Percentiles rank a stretch among this genome's conserved stretches.
phyloP scores from a whole-genome alignment of 1,140 invertebrate species.

The Acarapis woodi region DNA sequence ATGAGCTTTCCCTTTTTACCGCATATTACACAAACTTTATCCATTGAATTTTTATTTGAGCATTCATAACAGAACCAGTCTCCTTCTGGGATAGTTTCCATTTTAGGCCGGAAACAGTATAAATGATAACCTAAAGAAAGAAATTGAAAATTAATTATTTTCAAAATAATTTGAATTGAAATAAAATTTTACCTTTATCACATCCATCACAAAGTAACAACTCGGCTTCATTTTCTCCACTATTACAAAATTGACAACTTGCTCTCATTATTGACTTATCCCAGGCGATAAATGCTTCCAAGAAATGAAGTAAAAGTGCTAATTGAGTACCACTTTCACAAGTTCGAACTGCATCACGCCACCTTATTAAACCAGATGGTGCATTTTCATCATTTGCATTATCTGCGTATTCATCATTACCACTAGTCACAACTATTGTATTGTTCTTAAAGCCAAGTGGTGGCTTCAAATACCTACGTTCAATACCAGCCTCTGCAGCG shows the following conservation, averaged over 20 bases:
- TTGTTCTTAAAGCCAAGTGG: slow-evolving; percentile 31
- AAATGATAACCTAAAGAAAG: slow-evolving; percentile 95
- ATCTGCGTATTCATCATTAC: slow-evolving; percentile 7
- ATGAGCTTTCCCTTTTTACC: slow-evolving; percentile 33
- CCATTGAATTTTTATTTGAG: slow-evolving; percentile 42
- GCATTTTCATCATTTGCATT: slow-evolving; percentile 12
- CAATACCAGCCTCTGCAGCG: slow-evolving; percentile 57
- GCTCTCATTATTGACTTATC: slow-evolving; percentile 98
- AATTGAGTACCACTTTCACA: slow-evolving; percentile 47
- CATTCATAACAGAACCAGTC: slow-evolving; percentile 94
- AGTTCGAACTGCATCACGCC: slow-evolving; percentile 55
- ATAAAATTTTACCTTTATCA: too few relatives aligned
- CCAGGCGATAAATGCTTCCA: slow-evolving; percentile 78
- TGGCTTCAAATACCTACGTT: slow-evolving; percentile 69
- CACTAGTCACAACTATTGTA: neutral
- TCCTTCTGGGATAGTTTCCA: slow-evolving; percentile 79
- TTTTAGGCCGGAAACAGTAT: slow-evolving; percentile 87
- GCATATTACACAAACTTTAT: slow-evolving; percentile 38
- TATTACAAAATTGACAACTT: slow-evolving; percentile 84
- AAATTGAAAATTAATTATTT: too few relatives aligned
- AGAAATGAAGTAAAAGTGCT: slow-evolving; percentile 56
- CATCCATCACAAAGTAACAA: slow-evolving; percentile 80
- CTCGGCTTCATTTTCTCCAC: slow-evolving; percentile 82
- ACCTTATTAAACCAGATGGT: slow-evolving; percentile 32
- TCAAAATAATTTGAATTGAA: too few relatives aligned